phyloP scores from a whole-genome alignment of 2,888 invertebrate genomes.

The Philonicus albiceps region DNA sequence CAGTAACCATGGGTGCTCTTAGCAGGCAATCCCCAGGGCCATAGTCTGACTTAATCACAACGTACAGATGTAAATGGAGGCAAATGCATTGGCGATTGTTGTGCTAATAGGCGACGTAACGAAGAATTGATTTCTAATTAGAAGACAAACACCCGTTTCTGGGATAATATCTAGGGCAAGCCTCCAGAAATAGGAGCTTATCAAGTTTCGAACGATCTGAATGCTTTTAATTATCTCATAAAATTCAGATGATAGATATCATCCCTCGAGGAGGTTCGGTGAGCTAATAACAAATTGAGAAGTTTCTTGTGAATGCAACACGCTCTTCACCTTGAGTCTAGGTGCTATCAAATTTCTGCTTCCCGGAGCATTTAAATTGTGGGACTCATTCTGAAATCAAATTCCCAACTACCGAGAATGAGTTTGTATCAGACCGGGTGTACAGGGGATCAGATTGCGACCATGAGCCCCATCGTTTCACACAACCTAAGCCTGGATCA shows the following conservation, averaged over 20 bases:
- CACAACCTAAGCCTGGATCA: neutral
- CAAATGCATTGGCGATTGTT: neutral
- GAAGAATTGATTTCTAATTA: neutral
- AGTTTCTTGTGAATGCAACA: neutral
- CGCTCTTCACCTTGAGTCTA: neutral
- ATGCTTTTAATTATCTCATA: neutral
- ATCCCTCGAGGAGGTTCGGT: neutral
- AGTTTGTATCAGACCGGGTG: neutral
- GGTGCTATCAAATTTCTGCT: slow-evolving; percentile 1
- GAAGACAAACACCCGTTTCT: neutral
- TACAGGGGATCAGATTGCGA: neutral
- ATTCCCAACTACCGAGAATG: neutral
- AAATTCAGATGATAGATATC: neutral
- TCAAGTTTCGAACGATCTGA: neutral
- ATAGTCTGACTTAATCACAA: neutral
- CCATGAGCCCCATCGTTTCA: neutral
- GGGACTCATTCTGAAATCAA: neutral
- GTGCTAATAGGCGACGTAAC: neutral
- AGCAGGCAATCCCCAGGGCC: neutral
- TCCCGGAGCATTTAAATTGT: neutral
- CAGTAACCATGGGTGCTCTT: neutral
- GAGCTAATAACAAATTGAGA: neutral
- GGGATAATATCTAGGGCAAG: neutral
- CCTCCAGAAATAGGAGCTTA: neutral
- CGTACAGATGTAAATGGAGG: neutral